These are phyloP conservation scores for Epirrhoe tristata DNA, from an alignment of 2,888 invertebrate genomes.

Conservation along the genomic window DNA sequence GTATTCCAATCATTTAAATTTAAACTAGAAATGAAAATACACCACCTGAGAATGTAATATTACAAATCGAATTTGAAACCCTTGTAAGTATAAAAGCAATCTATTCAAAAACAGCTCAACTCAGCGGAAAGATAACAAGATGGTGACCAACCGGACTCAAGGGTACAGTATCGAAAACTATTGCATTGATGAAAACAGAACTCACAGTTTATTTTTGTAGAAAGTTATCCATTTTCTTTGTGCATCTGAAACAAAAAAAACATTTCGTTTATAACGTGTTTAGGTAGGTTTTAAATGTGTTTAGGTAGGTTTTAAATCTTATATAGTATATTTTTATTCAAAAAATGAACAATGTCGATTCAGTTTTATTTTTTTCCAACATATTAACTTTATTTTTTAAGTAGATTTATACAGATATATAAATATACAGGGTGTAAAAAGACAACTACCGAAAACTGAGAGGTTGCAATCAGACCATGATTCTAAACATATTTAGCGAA, in stretches of 20 bases:
- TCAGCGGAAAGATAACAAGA: conserved; percentile 47
- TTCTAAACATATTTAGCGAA: too few relatives aligned
- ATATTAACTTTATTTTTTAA: too few relatives aligned
- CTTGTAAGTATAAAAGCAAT: conserved; percentile 19
- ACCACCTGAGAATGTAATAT: conserved; percentile 3
- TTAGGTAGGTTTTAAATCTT: too few relatives aligned
- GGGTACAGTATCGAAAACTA: conserved; percentile 25
- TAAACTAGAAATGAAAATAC: background rate
- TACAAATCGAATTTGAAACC: conserved; percentile 12
- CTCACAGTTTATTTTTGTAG: conserved; percentile 47
- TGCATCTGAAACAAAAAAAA: conserved; percentile 63
- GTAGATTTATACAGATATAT: too few relatives aligned
- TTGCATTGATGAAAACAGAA: conserved; percentile 22
- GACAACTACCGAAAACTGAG: too few relatives aligned
- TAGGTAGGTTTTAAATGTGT: too few relatives aligned
- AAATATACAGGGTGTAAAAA: too few relatives aligned
- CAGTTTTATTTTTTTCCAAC: too few relatives aligned
- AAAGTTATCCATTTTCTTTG: conserved; percentile 62
- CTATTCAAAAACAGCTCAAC: conserved; percentile 33
- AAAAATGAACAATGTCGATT: too few relatives aligned
- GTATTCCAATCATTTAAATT: background rate
- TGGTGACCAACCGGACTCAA: conserved; percentile 31
- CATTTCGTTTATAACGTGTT: too few relatives aligned
- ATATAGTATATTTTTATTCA: too few relatives aligned
- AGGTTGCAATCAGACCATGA: too few relatives aligned